These are phyloP conservation scores for Notarius quadriscutis DNA, from an alignment of 2,113 vertebrate species.

Conservation along the genomic window DNA sequence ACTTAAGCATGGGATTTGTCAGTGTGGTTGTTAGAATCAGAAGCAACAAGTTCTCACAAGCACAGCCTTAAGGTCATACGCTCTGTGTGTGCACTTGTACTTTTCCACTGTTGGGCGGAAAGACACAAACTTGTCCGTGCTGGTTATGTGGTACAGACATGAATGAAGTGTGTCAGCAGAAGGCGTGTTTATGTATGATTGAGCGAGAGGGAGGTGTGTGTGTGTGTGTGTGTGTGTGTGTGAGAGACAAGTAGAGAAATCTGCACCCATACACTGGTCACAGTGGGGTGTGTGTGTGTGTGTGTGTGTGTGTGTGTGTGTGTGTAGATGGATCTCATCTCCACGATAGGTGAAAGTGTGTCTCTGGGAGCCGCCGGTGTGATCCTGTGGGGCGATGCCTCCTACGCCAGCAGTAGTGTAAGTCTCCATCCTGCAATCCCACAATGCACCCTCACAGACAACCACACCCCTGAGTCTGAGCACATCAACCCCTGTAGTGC, in stretches of 20 bases:
- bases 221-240: neutral
- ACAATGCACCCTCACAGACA: neutral
- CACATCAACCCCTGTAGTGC: neutral
- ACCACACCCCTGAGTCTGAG: neutral
- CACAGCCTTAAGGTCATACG: neutral
- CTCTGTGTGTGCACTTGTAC: too few species aligned
- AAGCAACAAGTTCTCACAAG: neutral
- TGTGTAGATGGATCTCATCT: constrained; percentile 75
- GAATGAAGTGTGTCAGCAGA: neutral
- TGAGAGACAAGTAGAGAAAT: neutral
- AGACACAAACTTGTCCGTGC: too few species aligned
- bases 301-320: constrained; percentile 32
- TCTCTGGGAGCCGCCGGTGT: constrained; percentile 79
- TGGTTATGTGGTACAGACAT: neutral
- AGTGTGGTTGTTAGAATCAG: too few species aligned
- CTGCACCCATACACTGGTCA: neutral
- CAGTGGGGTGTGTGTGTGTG: constrained; percentile 9
- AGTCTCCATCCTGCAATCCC: constrained; percentile 43
- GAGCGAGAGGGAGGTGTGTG: neutral
- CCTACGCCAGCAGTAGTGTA: constrained; percentile 73
- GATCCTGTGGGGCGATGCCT: constrained; percentile 79
- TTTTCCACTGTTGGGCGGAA: too few species aligned
- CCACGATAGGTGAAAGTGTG: constrained; percentile 80
- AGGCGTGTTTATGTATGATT: neutral
- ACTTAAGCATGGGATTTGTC: too few species aligned